Conservation (phyloP, 2,888 invertebrate genomes). For the Acrocyrtus sp. region DNA sequence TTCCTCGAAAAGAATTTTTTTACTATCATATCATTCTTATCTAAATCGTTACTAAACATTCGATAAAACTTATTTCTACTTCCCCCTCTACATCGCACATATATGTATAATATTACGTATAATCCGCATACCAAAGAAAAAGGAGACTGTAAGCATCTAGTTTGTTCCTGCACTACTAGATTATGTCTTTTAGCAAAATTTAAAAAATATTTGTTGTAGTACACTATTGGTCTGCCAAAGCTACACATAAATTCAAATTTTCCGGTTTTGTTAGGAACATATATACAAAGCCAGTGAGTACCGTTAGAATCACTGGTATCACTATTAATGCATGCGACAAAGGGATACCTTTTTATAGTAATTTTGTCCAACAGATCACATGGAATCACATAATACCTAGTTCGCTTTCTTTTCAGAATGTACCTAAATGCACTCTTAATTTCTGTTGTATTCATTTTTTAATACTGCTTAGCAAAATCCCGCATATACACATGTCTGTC, state of each 20-base stretch:
- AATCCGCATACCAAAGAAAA: conserved; percentile 23
- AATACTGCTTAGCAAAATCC: conserved; percentile 33
- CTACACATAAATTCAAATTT: conserved; percentile 24
- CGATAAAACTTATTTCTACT: background rate
- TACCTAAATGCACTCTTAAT: background rate
- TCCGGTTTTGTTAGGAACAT: background rate
- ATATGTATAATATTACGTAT: conserved; percentile 33
- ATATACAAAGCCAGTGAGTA: conserved; percentile 35
- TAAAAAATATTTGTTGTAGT: conserved; percentile 31
- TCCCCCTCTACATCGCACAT: background rate
- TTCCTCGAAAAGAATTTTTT: too few species aligned
- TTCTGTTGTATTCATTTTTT: conserved; percentile 28
- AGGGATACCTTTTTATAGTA: conserved; percentile 12
- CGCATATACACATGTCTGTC: conserved; percentile 35
- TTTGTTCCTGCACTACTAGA: conserved; percentile 3
- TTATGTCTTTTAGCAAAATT: conserved; percentile 19
- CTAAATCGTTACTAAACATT: conserved; percentile 8
- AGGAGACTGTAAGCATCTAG: conserved; percentile 6
- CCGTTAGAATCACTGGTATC: background rate
- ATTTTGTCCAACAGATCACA: conserved; percentile 23
- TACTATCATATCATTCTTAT: conserved; percentile 22
- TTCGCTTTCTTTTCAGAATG: conserved; percentile 2
- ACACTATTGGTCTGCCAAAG: conserved; percentile 24
- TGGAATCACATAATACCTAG: conserved; percentile 23
- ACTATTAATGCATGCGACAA: conserved; percentile 29